Conservation (phyloP, 2,888 invertebrate genomes). For the Petrolisthes cinctipes region DNA sequence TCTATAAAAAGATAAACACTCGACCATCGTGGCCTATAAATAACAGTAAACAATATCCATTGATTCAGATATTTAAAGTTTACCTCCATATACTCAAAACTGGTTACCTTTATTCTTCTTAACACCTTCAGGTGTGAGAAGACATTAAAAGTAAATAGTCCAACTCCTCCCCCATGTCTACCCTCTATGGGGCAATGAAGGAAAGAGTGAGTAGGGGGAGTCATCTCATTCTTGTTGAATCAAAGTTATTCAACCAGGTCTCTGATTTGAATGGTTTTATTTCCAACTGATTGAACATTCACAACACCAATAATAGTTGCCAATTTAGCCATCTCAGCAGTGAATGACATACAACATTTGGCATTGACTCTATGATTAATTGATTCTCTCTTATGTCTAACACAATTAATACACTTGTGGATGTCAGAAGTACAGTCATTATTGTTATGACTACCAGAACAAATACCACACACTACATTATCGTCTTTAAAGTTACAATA, state of each 20-base stretch:
- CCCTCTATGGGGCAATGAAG: constrained; percentile 3
- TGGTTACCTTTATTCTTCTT: background rate
- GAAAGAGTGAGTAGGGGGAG: constrained; percentile 8
- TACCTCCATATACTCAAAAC: constrained; percentile 13
- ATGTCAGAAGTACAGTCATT: background rate
- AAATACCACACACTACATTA: background rate
- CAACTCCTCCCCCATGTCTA: constrained; percentile 5
- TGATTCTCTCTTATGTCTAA: background rate
- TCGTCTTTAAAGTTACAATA: constrained; percentile 13
- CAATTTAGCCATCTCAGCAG: constrained; percentile 1
- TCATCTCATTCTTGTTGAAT: background rate
- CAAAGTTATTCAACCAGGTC: background rate
- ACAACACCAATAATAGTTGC: constrained; percentile 1
- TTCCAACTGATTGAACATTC: constrained; percentile 13
- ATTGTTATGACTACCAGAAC: background rate
- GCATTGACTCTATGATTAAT: constrained; percentile 12
- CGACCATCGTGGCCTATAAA: constrained; percentile 9
- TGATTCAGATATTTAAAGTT: constrained; percentile 1
- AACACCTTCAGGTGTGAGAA: background rate
- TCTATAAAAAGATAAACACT: constrained; percentile 11
- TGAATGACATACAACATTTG: background rate
- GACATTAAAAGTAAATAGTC: constrained; percentile 6
- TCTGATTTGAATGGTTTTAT: background rate
- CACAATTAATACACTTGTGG: constrained; percentile 12
- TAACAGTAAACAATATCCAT: background rate